A percentile compares a stretch with the other conserved stretches of the same genome.
Evolutionary conservation across 2,113 vertebrate species (phyloP).

Genomic region (Pandion haliaetus): DNA sequence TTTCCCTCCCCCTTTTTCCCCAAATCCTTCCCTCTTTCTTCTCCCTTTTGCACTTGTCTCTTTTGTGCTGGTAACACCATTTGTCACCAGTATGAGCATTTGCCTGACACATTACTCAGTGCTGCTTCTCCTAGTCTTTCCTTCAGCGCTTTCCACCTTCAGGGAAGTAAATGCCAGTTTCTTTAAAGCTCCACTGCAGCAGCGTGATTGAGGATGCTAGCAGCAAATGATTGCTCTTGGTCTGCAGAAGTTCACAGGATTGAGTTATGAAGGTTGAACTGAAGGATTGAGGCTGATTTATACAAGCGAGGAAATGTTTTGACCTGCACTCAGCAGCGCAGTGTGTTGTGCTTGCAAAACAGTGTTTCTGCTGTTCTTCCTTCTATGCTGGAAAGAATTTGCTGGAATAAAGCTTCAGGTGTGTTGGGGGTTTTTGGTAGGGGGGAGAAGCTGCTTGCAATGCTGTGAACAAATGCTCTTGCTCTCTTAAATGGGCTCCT

Average conservation of each 20-base stretch:
- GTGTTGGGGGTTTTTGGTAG: not conserved
- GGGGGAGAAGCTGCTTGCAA: not conserved
- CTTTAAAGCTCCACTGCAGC: not conserved
- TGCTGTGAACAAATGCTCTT: not conserved
- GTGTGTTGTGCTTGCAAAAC: not conserved
- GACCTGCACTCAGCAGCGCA: not conserved
- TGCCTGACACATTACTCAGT: not conserved
- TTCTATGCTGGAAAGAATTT: not conserved
- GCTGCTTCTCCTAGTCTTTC: not conserved
- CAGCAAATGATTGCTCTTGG: not conserved
- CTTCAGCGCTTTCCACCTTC: not conserved
- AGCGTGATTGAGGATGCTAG: not conserved
- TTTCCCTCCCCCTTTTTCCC: not conserved
- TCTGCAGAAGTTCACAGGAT: not conserved
- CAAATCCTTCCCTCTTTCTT: not conserved
- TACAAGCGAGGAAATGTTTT: not conserved
- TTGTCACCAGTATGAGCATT: constrained; percentile 45
- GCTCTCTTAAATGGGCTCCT: not conserved
- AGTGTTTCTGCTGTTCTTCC: not conserved
- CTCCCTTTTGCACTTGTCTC: constrained; percentile 20
- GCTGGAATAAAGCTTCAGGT: not conserved
- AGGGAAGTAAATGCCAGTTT: constrained; percentile 22
- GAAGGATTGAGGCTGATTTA: not conserved
- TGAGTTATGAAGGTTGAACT: not conserved
- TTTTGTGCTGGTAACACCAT: not conserved